Evolutionary conservation across 2,797 vertebrate species (phyloP).

Genomic region (Thamnophis elegans): DNA sequence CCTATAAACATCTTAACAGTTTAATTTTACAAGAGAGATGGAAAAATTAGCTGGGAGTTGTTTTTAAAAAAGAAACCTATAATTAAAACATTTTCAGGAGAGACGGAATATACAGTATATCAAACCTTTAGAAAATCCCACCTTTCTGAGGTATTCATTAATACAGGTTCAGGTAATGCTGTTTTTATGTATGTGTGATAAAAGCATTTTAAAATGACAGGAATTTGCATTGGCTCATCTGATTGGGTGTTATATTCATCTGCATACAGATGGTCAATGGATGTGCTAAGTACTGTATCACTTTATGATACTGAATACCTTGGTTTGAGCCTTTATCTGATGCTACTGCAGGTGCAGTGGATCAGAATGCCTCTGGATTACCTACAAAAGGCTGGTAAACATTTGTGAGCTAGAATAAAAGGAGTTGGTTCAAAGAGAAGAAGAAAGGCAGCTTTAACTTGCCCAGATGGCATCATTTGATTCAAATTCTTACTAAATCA

Average conservation of each 20-base stretch:
- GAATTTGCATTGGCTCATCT: constrained; percentile 10
- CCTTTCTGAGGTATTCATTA: not conserved
- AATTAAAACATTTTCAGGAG: not conserved
- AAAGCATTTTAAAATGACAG: constrained; percentile 6
- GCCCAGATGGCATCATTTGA: not conserved
- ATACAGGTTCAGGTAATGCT: not conserved
- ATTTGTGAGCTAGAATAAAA: constrained; percentile 19
- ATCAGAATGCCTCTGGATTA: not conserved
- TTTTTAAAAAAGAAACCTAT: not conserved
- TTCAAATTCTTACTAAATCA: not conserved
- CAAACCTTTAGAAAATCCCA: not conserved
- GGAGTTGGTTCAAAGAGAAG: constrained; percentile 21
- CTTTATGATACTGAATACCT: constrained; percentile 10
- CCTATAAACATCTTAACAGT: not conserved
- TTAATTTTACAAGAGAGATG: not conserved
- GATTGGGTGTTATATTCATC: not conserved
- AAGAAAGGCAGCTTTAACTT: not conserved
- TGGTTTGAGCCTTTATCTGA: not conserved
- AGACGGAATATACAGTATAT: constrained; percentile 1
- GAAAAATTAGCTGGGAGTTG: not conserved
- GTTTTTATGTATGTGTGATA: not conserved
- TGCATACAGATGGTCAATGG: not conserved
- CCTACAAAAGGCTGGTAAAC: constrained; percentile 14
- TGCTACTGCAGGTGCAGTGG: constrained; percentile 14
- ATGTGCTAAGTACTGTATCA: constrained; percentile 12